These are phyloP conservation scores for Lamellibrachia luymesi DNA, from an alignment of 1,140 invertebrate genomes.

Conservation along the genomic window DNA sequence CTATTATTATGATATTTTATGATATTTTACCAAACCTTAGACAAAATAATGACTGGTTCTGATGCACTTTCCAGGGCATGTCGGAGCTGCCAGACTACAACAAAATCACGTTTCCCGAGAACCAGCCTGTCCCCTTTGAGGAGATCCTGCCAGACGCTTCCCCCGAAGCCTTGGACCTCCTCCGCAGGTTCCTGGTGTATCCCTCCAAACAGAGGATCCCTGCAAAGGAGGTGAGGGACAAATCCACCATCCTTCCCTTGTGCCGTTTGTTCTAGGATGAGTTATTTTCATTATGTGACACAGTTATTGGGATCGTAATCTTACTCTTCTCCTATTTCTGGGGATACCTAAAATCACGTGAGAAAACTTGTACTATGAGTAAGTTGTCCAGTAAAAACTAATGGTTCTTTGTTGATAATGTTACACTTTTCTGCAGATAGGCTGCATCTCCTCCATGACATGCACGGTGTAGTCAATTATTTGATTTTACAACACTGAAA, in stretches of 20 bases:
- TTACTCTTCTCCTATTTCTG: not conserved
- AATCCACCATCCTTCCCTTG: not conserved
- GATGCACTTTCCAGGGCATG: conserved; percentile 73
- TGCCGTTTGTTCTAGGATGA: not conserved
- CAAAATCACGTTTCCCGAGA: conserved; percentile 88
- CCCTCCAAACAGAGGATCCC: conserved; percentile 76
- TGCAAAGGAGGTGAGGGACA: conserved; percentile 71
- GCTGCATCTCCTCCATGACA: too few species aligned
- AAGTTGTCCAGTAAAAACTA: too few species aligned
- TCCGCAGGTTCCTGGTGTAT: conserved; percentile 79
- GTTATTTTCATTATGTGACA: not conserved
- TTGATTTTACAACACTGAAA: too few species aligned
- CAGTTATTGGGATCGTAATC: too few species aligned
- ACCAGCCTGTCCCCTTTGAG: conserved; percentile 70
- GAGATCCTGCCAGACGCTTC: conserved; percentile 70
- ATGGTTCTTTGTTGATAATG: too few species aligned
- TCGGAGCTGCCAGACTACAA: conserved; percentile 90
- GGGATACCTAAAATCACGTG: too few species aligned
- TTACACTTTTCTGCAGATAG: too few species aligned
- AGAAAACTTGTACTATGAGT: too few species aligned
- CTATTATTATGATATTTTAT: not conserved
- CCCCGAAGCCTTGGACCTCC: conserved; percentile 70
- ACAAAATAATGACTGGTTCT: not conserved
- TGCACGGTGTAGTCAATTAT: too few species aligned
- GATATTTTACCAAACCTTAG: not conserved